Evolutionary conservation across 2,113 vertebrate species (phyloP), one percentile per base, ranked within the genome.

Genomic region (Neoarius graeffei): DNA sequence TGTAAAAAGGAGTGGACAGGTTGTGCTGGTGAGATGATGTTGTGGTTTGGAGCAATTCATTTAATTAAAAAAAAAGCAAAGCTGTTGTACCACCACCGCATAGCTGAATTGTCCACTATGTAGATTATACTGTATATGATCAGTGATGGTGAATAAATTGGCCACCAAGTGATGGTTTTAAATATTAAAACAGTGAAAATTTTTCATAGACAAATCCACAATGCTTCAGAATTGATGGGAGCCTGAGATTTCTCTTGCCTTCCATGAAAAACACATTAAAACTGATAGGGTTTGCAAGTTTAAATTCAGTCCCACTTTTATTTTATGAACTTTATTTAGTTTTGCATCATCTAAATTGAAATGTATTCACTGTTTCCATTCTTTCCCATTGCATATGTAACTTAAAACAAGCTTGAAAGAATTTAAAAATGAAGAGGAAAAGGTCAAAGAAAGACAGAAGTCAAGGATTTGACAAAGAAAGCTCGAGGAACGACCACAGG

Each of bases 361-460:
- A 77, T 77, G 0, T 23, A 76, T 13, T 56, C 13, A 79, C 52
- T 56, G 13, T 56, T 56, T 79, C 13, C 13, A 57, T 80, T 62
- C 5, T 82, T 82, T 62, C 11, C 5, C 30, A 23, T 81, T 14
- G 27, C 10, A 35, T 6, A 60, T 84, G 48, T 54, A 6, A 5
- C 27, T 19, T 19, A 71, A 82, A 87, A 3, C 8, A 30, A 56
- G 76, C 25, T 56, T 56, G 85, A 60, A 64, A 86, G 17, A 7
- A 73, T 0, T 76, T 69, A 60, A 69, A 81, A 89, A 11, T 85
- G 85, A 50, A 8, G 48, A 93, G n/a, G 81, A 93, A 84, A 86
- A 80, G 25, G 4, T 82, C 0, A 1, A 92, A 74, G 60, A 87
- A 69, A 5, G 62, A 67, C 19, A 87, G 76, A 80, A 91, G 69